Percentiles rank a stretch among this genome's conserved stretches.
Conservation (phyloP, 2,113 vertebrate species). For the Hemichromis elongatus region DNA sequence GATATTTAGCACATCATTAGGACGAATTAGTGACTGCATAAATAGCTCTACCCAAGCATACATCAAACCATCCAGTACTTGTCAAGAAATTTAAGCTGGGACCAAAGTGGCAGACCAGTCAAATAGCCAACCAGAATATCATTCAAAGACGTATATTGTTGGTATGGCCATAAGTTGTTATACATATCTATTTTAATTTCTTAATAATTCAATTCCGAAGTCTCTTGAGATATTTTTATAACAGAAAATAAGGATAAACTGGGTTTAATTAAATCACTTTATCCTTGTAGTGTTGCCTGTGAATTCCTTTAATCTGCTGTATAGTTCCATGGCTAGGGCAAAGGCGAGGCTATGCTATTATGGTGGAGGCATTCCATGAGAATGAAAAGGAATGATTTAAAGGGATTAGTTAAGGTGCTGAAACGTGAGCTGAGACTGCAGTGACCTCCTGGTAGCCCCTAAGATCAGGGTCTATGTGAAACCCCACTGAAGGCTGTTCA, state of each 20-base stretch:
- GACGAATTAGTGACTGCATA: background rate
- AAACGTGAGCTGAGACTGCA: background rate
- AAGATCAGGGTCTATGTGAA: slow-evolving; percentile 24
- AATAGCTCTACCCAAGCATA: background rate
- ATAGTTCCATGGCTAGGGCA: background rate
- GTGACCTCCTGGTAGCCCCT: slow-evolving; percentile 43
- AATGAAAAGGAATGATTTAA: slow-evolving; percentile 26
- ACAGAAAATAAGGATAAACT: background rate
- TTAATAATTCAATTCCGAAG: background rate
- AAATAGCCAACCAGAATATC: background rate
- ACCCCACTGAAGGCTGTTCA: slow-evolving; percentile 35
- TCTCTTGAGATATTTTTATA: background rate
- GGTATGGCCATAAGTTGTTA: background rate
- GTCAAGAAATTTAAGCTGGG: background rate
- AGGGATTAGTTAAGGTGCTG: slow-evolving; percentile 42
- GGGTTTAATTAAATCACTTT: background rate
- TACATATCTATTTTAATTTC: background rate
- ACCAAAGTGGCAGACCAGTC: background rate
- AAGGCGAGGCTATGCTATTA: background rate
- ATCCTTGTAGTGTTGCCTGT: background rate
- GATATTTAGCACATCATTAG: background rate
- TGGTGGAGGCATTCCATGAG: background rate
- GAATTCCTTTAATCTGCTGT: slow-evolving; percentile 4
- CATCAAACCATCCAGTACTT: background rate
- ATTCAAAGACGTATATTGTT: background rate